Evolutionary conservation across 2,888 invertebrate species (phyloP).

Genomic region (Gisinianus flammeolus): DNA sequence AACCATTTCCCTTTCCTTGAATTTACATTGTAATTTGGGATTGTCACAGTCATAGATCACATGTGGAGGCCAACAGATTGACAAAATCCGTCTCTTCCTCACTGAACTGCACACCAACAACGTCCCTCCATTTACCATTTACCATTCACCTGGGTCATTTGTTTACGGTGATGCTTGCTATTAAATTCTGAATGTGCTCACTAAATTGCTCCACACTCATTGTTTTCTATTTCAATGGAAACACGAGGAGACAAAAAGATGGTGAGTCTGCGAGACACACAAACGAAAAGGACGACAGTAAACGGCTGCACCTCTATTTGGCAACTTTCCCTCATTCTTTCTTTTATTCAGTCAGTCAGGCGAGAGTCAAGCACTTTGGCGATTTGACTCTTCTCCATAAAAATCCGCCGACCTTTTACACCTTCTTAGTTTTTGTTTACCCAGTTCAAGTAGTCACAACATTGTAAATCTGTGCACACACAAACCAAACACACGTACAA

Average conservation of each 20-base stretch:
- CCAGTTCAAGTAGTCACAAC: not conserved
- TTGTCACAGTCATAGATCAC: constrained; percentile 29
- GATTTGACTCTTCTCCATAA: not conserved
- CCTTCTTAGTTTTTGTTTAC: not conserved
- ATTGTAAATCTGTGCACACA: not conserved
- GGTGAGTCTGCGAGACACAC: not conserved
- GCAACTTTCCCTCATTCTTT: not conserved
- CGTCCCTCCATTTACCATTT: not conserved
- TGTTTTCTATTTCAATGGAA: not conserved
- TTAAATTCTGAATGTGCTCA: not conserved
- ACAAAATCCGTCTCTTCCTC: constrained; percentile 4
- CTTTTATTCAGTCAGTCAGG: not conserved
- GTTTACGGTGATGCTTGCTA: constrained; percentile 10
- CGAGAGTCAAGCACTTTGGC: too few relatives aligned
- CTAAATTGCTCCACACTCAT: not conserved
- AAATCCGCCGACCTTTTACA: constrained; percentile 10
- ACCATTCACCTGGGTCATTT: constrained; percentile 1
- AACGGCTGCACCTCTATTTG: constrained; percentile 32
- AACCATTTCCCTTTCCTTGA: constrained; percentile 11
- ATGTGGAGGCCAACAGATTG: not conserved
- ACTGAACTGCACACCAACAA: not conserved
- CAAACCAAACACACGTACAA: not conserved
- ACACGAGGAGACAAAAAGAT: not conserved
- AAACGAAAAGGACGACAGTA: constrained; percentile 4
- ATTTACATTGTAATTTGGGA: not conserved